Evolutionary conservation across 2,888 invertebrate genomes (phyloP).

Genomic region (Coelinius sp.): DNA sequence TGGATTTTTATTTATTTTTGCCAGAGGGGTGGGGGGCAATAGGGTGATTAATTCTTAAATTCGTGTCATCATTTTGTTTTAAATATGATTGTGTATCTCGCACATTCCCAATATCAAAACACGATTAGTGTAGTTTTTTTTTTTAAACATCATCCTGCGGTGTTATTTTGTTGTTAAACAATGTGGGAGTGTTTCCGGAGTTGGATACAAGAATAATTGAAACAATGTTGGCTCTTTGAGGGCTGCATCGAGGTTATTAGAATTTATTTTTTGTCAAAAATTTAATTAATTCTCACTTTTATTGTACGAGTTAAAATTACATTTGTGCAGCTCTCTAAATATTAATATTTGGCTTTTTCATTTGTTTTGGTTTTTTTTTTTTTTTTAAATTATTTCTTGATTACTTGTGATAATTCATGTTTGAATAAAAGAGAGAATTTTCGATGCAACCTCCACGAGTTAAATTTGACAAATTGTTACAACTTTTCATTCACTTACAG

Average conservation of each 20-base stretch:
- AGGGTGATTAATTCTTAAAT: neutral
- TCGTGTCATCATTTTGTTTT: neutral
- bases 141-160: neutral
- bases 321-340: conserved; percentile 24
- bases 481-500: conserved; percentile 38
- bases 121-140: neutral
- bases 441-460: neutral
- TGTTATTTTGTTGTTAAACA: neutral
- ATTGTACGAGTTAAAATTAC: neutral
- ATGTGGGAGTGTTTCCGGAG: neutral
- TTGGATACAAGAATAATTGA: conserved; percentile 21
- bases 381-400: too few relatives aligned
- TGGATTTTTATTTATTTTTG: neutral
- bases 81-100: neutral
- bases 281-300: neutral
- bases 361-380: neutral
- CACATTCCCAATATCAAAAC: neutral
- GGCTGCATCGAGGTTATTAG: neutral
- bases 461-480: conserved; percentile 6
- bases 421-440: neutral
- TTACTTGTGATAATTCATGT: too few relatives aligned
- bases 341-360: neutral
- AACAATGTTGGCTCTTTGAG: neutral
- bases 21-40: neutral
- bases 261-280: neutral